Evolutionary conservation across 2,113 vertebrate genomes (phyloP).

Genomic region (Fregata magnificens): DNA sequence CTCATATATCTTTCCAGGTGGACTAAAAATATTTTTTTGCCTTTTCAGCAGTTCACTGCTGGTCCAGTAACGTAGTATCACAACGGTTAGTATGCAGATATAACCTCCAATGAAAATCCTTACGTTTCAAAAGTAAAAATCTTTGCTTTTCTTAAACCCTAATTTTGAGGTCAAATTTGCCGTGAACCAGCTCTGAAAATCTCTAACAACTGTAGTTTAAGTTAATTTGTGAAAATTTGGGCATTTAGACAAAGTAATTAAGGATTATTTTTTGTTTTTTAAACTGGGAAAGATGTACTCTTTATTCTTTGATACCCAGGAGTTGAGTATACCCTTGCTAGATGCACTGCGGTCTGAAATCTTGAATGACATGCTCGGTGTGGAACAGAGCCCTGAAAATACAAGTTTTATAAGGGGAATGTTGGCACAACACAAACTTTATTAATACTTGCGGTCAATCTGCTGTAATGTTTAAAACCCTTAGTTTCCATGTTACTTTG

Average conservation of each 20-base stretch:
- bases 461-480: slow-evolving; percentile 23
- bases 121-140: background rate
- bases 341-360: background rate
- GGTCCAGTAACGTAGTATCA: background rate
- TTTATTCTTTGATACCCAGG: background rate
- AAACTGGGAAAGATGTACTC: background rate
- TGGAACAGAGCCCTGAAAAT: background rate
- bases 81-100: background rate
- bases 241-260: background rate
- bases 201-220: background rate
- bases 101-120: background rate
- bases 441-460: background rate
- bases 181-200: background rate
- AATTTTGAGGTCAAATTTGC: background rate
- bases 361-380: accelerated
- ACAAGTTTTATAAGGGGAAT: background rate
- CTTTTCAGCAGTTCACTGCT: background rate
- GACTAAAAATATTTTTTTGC: background rate
- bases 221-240: background rate
- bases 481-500: slow-evolving; percentile 24
- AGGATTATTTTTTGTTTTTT: background rate
- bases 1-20: background rate
- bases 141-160: background rate
- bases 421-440: background rate
- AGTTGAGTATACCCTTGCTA: background rate